Percentiles rank a stretch among this genome's conserved stretches.
Evolutionary conservation across 2,888 invertebrate species (phyloP).

Genomic region (Vesta saturnalis): DNA sequence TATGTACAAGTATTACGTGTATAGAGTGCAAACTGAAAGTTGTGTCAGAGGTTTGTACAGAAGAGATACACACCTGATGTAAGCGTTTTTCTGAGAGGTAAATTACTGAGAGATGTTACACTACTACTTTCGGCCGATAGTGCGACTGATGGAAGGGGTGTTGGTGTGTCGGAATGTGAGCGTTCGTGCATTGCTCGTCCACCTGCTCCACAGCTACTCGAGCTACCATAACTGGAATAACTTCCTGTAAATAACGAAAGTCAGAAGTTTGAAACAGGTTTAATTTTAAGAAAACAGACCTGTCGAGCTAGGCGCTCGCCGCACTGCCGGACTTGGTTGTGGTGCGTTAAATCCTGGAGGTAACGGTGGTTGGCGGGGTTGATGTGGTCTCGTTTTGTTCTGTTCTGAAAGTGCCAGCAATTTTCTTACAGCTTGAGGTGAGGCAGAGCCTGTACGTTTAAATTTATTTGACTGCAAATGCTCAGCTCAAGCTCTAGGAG

Average conservation of each 20-base stretch:
- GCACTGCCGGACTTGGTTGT: slow-evolving; percentile 70
- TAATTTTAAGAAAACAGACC: slow-evolving; percentile 47
- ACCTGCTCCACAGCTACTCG: slow-evolving; percentile 60
- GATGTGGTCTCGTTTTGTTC: slow-evolving; percentile 87
- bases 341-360: slow-evolving; percentile 67
- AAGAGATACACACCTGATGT: slow-evolving; percentile 69
- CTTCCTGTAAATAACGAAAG: slow-evolving; percentile 56
- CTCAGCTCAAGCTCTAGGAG: not conserved
- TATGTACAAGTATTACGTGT: not conserved
- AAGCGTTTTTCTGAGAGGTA: slow-evolving; percentile 85
- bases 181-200: slow-evolving; percentile 82
- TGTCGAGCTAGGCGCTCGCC: slow-evolving; percentile 65
- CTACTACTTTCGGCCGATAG: slow-evolving; percentile 95
- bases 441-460: slow-evolving; percentile 79
- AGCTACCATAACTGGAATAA: slow-evolving; percentile 67
- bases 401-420: slow-evolving; percentile 90
- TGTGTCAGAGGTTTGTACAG: not conserved
- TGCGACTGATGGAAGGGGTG: slow-evolving; percentile 85
- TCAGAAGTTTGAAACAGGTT: not conserved
- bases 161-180: slow-evolving; percentile 89
- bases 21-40: slow-evolving; percentile 11
- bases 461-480: not conserved
- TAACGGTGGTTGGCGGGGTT: slow-evolving; percentile 74
- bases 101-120: slow-evolving; percentile 90
- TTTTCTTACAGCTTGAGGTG: slow-evolving; percentile 97